phyloP scores from a whole-genome alignment of 2,797 vertebrate genomes.

The Oreochromis mossambicus region DNA sequence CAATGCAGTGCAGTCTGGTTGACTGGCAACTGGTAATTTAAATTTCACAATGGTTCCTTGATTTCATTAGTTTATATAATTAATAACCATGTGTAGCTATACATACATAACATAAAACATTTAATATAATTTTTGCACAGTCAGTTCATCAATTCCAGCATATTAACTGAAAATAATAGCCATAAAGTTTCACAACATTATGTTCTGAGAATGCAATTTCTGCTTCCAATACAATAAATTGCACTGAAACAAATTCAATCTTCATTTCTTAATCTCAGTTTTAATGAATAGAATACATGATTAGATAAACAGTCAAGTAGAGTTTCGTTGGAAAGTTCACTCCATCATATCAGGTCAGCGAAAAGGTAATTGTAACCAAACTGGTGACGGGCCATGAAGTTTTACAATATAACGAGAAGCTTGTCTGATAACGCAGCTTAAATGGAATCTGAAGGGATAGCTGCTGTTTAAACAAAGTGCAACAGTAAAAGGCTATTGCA shows the following conservation, averaged over 20 bases:
- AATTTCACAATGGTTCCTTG: neutral
- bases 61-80: neutral
- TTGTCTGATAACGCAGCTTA: constrained; percentile 12
- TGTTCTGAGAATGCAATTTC: neutral
- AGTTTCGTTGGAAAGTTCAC: constrained; percentile 13
- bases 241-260: neutral
- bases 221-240: neutral
- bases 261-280: neutral
- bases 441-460: neutral
- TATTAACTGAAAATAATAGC: neutral
- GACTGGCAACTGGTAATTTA: constrained; percentile 36
- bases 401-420: constrained; percentile 63
- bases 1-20: constrained; percentile 68
- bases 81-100: neutral
- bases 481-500: constrained; percentile 44
- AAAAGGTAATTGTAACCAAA: constrained; percentile 36
- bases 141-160: neutral
- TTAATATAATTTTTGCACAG: neutral
- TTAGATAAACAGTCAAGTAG: neutral
- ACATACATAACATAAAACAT: neutral
- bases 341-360: constrained; percentile 14
- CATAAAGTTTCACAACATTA: neutral
- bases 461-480: constrained; percentile 9
- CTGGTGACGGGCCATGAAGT: constrained; percentile 14
- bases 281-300: neutral